Base-by-base conservation (phyloP, 1,140 invertebrate species). In the Dinoponera quadriceps region DNA sequence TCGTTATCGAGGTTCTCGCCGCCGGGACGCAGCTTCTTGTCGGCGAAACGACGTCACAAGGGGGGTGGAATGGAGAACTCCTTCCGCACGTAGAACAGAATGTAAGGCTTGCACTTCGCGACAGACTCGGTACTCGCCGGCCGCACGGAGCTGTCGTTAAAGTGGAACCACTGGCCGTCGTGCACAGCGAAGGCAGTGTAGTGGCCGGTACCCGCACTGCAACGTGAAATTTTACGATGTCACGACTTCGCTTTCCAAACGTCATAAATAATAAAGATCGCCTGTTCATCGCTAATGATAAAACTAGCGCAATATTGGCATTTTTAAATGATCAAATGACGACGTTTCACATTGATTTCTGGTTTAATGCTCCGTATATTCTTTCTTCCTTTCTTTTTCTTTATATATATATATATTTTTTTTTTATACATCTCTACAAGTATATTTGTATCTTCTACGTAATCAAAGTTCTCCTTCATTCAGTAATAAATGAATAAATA, bases 141-240 rank as follows among this genome's bases (percentile, higher is more conserved):
- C 20, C 97, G 95, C n/a, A 98, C 97, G n/a, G 96, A 96, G 90
- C 97, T 97, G 93, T 98, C 97, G 94, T 98, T 98, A 94, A 98
- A 98, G 93, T 98, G 97, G 94, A 97, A 97, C 97, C 97, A 98
- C 86, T 96, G 96, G 68, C 96, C 96, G 91, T 97, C 96, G 95
- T 98, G 97, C 82, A 96, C 96, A 71, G 97, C 97, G 94, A 97
- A 98, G 78, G 97, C 96, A 85, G 97, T 98, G 93, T 98, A 98
- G 93, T 98, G 97, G 73, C 97, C 97, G 73, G 97, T 98, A 18
- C 97, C 97, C 78, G 97, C 96, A 14, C 97, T 97, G 91, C 74
- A 95, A 94, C 81, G 86, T 71, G 82, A 20, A 38, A 51, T 63
- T 69, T 62, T 55, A 84, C 82, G 71, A 74, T 65, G 62, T 69